phyloP scores from a whole-genome alignment of 2,888 invertebrate species.

The Gerris lacustris region DNA sequence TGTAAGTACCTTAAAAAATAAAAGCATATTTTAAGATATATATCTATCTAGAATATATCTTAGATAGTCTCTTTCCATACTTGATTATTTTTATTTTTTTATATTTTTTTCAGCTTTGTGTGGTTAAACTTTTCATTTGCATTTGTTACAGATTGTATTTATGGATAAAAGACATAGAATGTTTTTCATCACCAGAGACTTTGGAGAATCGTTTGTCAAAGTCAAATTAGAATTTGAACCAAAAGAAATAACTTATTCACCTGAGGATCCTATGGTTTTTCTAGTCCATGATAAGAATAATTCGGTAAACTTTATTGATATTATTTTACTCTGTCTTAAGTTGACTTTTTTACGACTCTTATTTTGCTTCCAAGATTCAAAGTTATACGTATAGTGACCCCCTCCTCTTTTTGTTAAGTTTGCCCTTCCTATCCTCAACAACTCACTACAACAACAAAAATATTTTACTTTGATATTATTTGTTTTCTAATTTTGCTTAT shows the following conservation, averaged over 20 bases:
- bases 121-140: too few relatives aligned
- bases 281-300: slow-evolving; percentile 61
- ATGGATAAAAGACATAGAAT: slow-evolving; percentile 64
- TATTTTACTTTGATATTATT: not conserved
- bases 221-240: slow-evolving; percentile 60
- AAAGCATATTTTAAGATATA: not conserved
- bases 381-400: too few relatives aligned
- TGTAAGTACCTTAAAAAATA: slow-evolving; percentile 46
- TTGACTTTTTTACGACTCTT: too few relatives aligned
- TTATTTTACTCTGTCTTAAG: too few relatives aligned
- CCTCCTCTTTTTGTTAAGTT: too few relatives aligned
- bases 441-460: not conserved
- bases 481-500: not conserved
- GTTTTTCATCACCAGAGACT: slow-evolving; percentile 62
- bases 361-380: too few relatives aligned
- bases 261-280: slow-evolving; percentile 53
- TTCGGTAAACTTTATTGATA: slow-evolving; percentile 40
- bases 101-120: not conserved
- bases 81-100: not conserved
- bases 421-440: too few relatives aligned
- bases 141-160: slow-evolving; percentile 61
- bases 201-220: slow-evolving; percentile 53
- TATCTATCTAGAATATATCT: not conserved
- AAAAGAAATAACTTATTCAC: slow-evolving; percentile 63
- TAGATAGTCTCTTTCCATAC: not conserved